Percentiles rank a stretch among this genome's conserved stretches.
Evolutionary conservation across 2,113 vertebrate genomes (phyloP).

Genomic region (Psittacus erithacus): DNA sequence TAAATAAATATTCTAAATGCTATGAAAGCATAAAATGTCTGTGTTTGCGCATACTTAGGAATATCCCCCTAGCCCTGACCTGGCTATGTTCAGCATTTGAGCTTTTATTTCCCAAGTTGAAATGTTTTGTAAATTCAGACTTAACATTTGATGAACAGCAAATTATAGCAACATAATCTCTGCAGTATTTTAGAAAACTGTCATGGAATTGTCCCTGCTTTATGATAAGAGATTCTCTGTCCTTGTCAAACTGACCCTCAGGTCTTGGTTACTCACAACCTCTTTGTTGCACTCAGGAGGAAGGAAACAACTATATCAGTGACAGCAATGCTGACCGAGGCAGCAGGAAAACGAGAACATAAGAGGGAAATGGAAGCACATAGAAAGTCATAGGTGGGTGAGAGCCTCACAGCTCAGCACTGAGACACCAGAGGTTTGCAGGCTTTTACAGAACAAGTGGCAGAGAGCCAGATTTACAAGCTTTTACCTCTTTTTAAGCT

Average conservation of each 20-base stretch:
- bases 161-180: background rate
- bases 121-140: background rate
- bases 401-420: background rate
- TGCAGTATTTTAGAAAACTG: background rate
- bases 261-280: background rate
- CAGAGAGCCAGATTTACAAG: background rate
- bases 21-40: background rate
- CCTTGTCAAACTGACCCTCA: background rate
- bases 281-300: background rate
- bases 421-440: background rate
- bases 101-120: background rate
- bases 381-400: background rate
- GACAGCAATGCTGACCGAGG: background rate
- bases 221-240: background rate
- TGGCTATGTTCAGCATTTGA: too few relatives aligned
- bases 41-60: background rate
- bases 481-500: background rate
- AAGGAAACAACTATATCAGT: background rate
- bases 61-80: background rate
- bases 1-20: background rate
- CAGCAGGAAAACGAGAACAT: background rate
- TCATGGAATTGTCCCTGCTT: background rate
- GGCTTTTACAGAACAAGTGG: background rate
- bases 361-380: background rate
- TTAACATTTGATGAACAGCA: rapidly evolving